Conservation (phyloP, 2,113 vertebrate genomes). For the Sprattus sprattus region DNA sequence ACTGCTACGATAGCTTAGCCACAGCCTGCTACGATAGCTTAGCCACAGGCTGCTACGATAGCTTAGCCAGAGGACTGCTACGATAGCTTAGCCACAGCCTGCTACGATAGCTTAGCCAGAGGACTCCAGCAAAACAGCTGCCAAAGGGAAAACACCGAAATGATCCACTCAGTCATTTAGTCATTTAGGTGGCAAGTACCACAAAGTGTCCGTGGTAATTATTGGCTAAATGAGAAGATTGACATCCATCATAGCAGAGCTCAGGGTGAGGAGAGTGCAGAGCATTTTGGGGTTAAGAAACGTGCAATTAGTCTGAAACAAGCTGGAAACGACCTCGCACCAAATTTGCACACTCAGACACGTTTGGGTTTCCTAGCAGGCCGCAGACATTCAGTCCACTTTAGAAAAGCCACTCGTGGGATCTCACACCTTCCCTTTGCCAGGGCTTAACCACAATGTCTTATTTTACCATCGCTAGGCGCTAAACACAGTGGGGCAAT, state of each 20-base stretch:
- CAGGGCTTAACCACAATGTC: neutral
- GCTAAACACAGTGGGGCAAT: neutral
- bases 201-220: neutral
- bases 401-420: neutral
- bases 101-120: constrained; percentile 1
- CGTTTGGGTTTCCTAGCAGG: neutral
- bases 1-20: too few species aligned
- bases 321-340: neutral
- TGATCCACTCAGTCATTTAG: neutral
- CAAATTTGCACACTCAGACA: neutral
- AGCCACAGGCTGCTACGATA: too few species aligned
- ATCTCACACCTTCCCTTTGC: neutral
- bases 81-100: too few species aligned
- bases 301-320: constrained; percentile 6
- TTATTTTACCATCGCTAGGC: neutral
- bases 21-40: too few species aligned
- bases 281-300: neutral
- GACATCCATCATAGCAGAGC: too few species aligned
- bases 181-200: neutral
- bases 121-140: neutral
- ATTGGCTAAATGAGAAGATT: too few species aligned
- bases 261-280: too few species aligned
- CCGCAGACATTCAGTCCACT: too few species aligned
- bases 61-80: too few species aligned
- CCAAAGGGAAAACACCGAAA: neutral